Percentiles rank a stretch among this genome's conserved stretches.
phyloP scores from a whole-genome alignment of 2,797 vertebrate genomes.

The Microctenopoma steveboyesi region DNA sequence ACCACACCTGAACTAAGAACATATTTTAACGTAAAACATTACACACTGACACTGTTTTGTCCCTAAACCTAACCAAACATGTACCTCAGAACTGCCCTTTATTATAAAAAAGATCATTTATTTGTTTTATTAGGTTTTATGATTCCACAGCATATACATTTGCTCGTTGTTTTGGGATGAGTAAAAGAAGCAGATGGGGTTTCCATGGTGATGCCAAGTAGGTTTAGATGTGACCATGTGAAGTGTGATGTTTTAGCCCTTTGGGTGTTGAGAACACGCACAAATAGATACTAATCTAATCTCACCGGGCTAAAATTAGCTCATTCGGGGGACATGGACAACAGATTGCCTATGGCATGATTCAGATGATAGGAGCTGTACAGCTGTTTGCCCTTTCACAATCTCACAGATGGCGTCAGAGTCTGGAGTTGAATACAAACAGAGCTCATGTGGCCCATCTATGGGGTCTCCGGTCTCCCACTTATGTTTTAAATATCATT shows the following conservation, averaged over 20 bases:
- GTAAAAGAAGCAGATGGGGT: not conserved
- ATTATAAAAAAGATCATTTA: not conserved
- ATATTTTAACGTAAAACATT: not conserved
- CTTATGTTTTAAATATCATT: conserved; percentile 9
- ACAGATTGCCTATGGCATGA: conserved; percentile 58
- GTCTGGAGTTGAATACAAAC: conserved; percentile 33
- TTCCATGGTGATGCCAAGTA: conserved; percentile 30
- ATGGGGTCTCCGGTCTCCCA: conserved; percentile 6
- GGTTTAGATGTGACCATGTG: conserved; percentile 33
- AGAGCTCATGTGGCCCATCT: conserved; percentile 16
- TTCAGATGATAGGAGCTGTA: conserved; percentile 54
- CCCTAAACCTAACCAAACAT: no score
- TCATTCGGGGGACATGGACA: conserved; percentile 54
- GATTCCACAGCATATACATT: not conserved
- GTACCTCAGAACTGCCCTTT: no score
- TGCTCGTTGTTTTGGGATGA: not conserved
- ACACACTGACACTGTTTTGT: no score
- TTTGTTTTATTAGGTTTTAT: not conserved
- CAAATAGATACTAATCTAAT: conserved; percentile 75
- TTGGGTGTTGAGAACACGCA: conserved; percentile 52
- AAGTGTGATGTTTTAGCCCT: conserved; percentile 62
- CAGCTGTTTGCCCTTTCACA: conserved; percentile 72
- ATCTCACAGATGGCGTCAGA: conserved; percentile 60
- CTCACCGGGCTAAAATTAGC: conserved; percentile 69
- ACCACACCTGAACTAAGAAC: no score